Evolutionary conservation across 2,888 invertebrate species (phyloP).

Genomic region (Autographa pulchrina): DNA sequence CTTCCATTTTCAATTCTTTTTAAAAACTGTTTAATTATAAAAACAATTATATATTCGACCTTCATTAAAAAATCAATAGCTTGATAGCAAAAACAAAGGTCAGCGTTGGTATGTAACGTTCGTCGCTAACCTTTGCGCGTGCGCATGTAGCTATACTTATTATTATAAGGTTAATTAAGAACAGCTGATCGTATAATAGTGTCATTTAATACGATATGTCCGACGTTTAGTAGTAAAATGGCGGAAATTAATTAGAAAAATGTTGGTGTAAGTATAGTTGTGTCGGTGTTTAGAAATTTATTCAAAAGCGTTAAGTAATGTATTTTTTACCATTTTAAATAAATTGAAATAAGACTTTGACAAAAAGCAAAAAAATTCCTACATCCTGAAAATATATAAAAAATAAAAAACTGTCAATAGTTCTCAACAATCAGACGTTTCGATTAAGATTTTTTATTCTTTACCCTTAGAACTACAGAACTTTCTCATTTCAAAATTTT

Average conservation of each 20-base stretch:
- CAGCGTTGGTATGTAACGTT: conserved; percentile 74
- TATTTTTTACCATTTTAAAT: background rate
- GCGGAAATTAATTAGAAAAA: background rate
- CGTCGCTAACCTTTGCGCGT: conserved; percentile 69
- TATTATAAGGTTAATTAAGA: conserved; percentile 38
- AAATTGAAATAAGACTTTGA: too few relatives aligned
- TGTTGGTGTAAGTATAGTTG: background rate
- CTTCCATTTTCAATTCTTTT: conserved; percentile 3
- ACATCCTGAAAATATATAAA: background rate
- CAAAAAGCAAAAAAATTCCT: too few relatives aligned
- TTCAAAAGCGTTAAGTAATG: too few relatives aligned
- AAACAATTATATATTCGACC: conserved; percentile 20
- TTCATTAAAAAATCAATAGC: conserved; percentile 48
- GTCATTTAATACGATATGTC: conserved; percentile 8
- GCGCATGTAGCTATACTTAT: conserved; percentile 38
- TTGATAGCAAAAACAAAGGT: conserved; percentile 65
- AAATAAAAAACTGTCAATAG: background rate
- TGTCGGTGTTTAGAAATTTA: too few relatives aligned
- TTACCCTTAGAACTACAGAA: background rate
- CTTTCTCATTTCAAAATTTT: conserved; percentile 33
- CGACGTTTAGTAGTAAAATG: background rate
- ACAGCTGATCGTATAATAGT: conserved; percentile 40
- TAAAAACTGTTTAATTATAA: conserved; percentile 16
- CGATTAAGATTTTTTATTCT: background rate
- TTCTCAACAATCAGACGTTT: background rate